Evolutionary conservation across 2,888 invertebrate genomes (phyloP).

Genomic region (Amphipyra berbera): DNA sequence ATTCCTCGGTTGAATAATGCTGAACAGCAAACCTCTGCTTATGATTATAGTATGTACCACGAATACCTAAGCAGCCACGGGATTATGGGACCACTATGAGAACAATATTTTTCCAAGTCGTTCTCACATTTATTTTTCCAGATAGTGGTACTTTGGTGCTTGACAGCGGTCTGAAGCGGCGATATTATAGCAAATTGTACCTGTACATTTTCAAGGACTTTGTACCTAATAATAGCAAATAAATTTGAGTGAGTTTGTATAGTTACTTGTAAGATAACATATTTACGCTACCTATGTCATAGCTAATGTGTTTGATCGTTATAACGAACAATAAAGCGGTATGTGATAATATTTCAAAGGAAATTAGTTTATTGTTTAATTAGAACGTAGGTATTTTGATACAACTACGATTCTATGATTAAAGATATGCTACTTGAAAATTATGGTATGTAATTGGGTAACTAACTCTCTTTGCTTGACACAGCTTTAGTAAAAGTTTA

Average conservation of each 20-base stretch:
- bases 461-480: neutral
- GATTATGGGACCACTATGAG: conserved; percentile 20
- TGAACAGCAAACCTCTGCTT: conserved; percentile 43
- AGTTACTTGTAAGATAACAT: conserved; percentile 7
- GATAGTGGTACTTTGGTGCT: conserved; percentile 36
- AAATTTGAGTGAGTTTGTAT: conserved; percentile 26
- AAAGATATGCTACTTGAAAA: conserved; percentile 1
- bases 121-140: conserved; percentile 40
- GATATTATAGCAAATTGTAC: conserved; percentile 18
- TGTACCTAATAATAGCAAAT: conserved; percentile 18
- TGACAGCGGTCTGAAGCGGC: conserved; percentile 29
- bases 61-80: conserved; percentile 30
- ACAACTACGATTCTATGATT: conserved; percentile 1
- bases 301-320: conserved; percentile 7
- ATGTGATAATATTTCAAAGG: conserved; percentile 27
- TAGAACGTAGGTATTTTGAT: conserved; percentile 4
- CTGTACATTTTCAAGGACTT: conserved; percentile 19
- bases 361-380: conserved; percentile 14
- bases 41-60: conserved; percentile 48
- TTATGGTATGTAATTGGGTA: neutral
- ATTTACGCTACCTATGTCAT: conserved; percentile 1
- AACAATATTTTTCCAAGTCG: conserved; percentile 41
- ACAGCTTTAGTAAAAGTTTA: conserved; percentile 5
- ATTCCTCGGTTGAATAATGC: conserved; percentile 47
- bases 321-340: conserved; percentile 1